phyloP scores from a whole-genome alignment of 2,797 vertebrate genomes.

The Poeciliopsis infans region DNA sequence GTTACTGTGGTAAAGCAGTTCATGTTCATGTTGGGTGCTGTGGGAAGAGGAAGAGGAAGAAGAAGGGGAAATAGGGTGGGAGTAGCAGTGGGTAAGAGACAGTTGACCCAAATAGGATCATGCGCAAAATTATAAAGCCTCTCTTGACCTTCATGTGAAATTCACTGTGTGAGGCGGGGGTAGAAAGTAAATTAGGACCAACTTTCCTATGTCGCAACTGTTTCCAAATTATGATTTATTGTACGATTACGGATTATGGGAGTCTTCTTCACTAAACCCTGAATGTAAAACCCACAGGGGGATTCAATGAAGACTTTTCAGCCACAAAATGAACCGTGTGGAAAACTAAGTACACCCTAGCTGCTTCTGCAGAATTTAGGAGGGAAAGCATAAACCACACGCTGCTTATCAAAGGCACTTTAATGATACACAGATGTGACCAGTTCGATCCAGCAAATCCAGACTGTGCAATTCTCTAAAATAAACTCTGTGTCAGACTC shows the following conservation, averaged over 20 bases:
- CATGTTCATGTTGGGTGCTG: conserved; percentile 25
- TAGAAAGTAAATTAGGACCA: not conserved
- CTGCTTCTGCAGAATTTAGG: not conserved
- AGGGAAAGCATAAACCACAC: not conserved
- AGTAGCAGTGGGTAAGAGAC: conserved; percentile 23
- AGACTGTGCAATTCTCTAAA: not conserved
- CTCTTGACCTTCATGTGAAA: conserved; percentile 44
- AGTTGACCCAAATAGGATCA: conserved; percentile 69
- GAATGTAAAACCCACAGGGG: not conserved
- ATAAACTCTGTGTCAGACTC: not conserved
- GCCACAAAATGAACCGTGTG: not conserved
- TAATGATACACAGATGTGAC: not conserved
- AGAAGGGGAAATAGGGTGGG: not conserved
- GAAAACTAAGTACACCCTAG: not conserved
- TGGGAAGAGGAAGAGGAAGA: conserved; percentile 25
- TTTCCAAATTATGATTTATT: not conserved
- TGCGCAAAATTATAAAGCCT: conserved; percentile 40
- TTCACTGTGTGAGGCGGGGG: not conserved
- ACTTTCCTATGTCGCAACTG: not conserved
- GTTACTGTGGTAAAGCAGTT: conserved; percentile 31
- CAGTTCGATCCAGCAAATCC: not conserved
- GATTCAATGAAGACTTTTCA: not conserved
- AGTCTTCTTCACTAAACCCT: not conserved
- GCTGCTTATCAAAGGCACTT: not conserved
- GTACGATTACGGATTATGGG: not conserved